Evolutionary conservation across 2,797 vertebrate species (phyloP), one percentile per base, ranked within the genome.

Genomic region (Artibeus jamaicensis): DNA sequence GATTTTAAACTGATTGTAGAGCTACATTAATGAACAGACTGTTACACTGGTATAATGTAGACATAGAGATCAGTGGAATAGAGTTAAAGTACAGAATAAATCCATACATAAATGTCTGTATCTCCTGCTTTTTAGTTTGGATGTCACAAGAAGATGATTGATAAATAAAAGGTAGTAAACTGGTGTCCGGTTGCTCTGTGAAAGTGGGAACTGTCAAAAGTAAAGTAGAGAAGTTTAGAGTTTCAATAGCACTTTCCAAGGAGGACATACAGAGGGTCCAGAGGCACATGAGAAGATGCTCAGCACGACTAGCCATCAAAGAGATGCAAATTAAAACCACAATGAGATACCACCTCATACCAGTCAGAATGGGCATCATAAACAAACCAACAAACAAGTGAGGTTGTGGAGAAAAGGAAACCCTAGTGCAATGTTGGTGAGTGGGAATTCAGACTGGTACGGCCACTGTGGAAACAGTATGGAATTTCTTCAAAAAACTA

Each of bases 101-200:
- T 53, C 65, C n/a, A 53, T 50, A 29, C 22, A 15, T 48, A 78
- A 55, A 55, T 37, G 22, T 37, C 4, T 76, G 8, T 37, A 15
- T 55, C 34, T 78, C 42, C 71, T 96, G 50, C 44, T 97, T 71
- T 97, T 94, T 87, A 93, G 73, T 92, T 86, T 94, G 93, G 89
- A 81, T 94, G 95, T 24, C 0, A 44, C 32, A 89, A 95, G 82
- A 93, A 97, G 50, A 94, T 46, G n/a, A 94, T 50, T 48, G 39
- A 94, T 50, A 65, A 84, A 89, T 82, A 91, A 97, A 74, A 97
- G 46, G 44, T 94, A 96, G 91, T 96, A 94, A 96, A 98, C 92
- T 96, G 29, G 86, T 97, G 89, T 83, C 76, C 83, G 44, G 48
- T 95, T 91, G 71, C 87, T 95, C 90, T 97, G 92, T 88, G 97